Percentiles rank a stretch among this genome's conserved stretches.
These are phyloP conservation scores for Anthophora plumipes DNA, from an alignment of 2,888 invertebrate species.

Conservation along the genomic window DNA sequence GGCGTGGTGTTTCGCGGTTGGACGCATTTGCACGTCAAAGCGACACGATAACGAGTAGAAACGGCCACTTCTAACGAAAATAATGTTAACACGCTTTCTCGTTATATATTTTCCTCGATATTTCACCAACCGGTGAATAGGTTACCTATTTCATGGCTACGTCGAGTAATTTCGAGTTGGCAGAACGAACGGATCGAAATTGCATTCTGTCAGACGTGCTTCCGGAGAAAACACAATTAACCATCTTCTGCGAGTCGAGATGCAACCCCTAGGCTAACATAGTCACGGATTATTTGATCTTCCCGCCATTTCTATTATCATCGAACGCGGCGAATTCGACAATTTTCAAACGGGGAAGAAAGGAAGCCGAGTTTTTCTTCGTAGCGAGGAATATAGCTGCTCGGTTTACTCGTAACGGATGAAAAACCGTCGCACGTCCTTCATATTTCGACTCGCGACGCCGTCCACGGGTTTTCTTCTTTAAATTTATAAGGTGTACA, in stretches of 20 bases:
- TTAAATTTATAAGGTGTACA: slow-evolving; percentile 29
- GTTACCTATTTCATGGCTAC: slow-evolving; percentile 16
- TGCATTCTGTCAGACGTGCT: slow-evolving; percentile 69
- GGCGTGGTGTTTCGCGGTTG: slow-evolving; percentile 1
- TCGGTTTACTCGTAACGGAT: neutral
- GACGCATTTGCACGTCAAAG: slow-evolving; percentile 63
- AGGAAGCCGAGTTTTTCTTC: too few species aligned
- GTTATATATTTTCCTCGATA: slow-evolving; percentile 48
- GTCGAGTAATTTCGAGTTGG: slow-evolving; percentile 18
- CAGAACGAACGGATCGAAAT: slow-evolving; percentile 64
- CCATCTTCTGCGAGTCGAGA: slow-evolving; percentile 59
- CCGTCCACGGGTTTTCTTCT: neutral
- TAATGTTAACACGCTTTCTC: slow-evolving; percentile 54
- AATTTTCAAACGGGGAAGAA: neutral
- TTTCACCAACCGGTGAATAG: neutral
- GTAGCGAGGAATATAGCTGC: too few species aligned
- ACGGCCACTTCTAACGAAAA: slow-evolving; percentile 38
- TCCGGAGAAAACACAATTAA: slow-evolving; percentile 69
- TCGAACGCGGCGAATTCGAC: neutral
- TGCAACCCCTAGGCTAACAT: slow-evolving; percentile 8
- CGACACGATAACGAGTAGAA: slow-evolving; percentile 30
- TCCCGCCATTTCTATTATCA: slow-evolving; percentile 2
- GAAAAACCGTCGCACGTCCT: slow-evolving; percentile 11
- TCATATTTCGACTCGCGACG: slow-evolving; percentile 14
- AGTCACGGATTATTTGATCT: slow-evolving; percentile 30